Conservation (phyloP, 2,113 vertebrate genomes). For the Zosterops japonicus region DNA sequence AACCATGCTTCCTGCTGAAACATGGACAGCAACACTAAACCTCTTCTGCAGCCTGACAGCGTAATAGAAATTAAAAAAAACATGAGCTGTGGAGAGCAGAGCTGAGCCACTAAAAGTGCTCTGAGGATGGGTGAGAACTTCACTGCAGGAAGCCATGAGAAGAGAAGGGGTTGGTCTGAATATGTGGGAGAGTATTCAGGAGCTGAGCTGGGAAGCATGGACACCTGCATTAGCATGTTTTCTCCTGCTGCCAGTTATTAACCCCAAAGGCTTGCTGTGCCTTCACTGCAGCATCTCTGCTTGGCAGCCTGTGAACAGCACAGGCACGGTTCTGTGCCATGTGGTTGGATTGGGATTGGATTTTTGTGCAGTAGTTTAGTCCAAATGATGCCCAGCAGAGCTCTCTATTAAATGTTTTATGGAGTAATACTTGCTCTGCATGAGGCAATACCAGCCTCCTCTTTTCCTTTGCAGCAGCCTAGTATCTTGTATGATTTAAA, state of each 20-base stretch:
- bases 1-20: neutral
- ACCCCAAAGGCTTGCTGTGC: neutral
- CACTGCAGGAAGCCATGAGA: neutral
- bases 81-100: neutral
- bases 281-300: neutral
- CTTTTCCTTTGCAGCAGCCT: neutral
- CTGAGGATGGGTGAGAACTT: neutral
- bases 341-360: neutral
- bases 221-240: neutral
- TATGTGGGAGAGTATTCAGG: neutral
- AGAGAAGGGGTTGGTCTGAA: neutral
- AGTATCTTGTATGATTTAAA: neutral
- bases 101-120: neutral
- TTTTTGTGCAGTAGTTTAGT: slow-evolving; percentile 42
- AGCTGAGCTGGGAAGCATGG: neutral
- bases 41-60: neutral
- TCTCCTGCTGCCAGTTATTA: neutral
- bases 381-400: slow-evolving; percentile 59
- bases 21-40: neutral
- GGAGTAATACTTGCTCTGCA: slow-evolving; percentile 7
- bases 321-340: neutral
- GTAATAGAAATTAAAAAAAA: neutral
- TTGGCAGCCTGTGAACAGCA: neutral
- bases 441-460: neutral
- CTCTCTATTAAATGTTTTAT: slow-evolving; percentile 55